These are phyloP conservation scores for Zygothrica quintamaculata DNA, from an alignment of 2,888 invertebrate species.

Conservation along the genomic window DNA sequence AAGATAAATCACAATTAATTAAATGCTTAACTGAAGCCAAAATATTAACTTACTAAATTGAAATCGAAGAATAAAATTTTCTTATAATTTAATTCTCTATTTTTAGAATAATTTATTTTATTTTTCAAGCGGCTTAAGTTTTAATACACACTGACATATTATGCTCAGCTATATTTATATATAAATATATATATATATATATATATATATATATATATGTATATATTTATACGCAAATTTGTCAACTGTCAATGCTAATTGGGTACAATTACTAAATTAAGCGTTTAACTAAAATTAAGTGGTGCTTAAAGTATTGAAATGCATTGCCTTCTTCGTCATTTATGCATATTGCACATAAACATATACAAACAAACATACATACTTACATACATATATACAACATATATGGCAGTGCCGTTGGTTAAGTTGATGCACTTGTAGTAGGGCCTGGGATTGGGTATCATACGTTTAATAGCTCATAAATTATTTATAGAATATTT, in stretches of 20 bases:
- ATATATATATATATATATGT: neutral
- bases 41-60: too few species aligned
- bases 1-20: too few species aligned
- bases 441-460: slow-evolving; percentile 2
- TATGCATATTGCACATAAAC: slow-evolving; percentile 3
- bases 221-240: slow-evolving; percentile 9
- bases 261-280: slow-evolving; percentile 68
- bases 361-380: neutral
- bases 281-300: slow-evolving; percentile 66
- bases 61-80: too few species aligned
- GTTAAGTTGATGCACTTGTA: slow-evolving; percentile 7
- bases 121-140: too few species aligned
- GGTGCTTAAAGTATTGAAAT: slow-evolving; percentile 41
- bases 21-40: too few species aligned
- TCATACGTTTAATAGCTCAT: slow-evolving; percentile 60
- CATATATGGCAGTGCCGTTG: neutral
- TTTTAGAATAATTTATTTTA: too few species aligned
- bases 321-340: slow-evolving; percentile 7
- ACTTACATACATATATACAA: neutral
- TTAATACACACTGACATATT: too few species aligned
- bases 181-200: too few species aligned
- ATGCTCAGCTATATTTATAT: too few species aligned
- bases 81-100: too few species aligned
- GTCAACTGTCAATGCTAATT: slow-evolving; percentile 59
- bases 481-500: slow-evolving; percentile 80